Base-by-base conservation (phyloP, 2,113 vertebrate species). In the Todiramphus chloris region DNA sequence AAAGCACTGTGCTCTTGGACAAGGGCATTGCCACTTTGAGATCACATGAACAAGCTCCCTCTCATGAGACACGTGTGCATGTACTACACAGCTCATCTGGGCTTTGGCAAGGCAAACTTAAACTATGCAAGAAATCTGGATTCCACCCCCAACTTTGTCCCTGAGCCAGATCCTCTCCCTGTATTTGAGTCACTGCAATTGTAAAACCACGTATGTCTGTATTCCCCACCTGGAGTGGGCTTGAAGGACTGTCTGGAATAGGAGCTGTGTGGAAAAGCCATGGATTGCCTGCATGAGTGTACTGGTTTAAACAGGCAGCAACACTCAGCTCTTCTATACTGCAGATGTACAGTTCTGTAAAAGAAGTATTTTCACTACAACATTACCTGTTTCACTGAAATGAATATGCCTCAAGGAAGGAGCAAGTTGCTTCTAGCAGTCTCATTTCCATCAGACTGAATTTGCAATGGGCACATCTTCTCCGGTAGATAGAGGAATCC, bases 61-160 rank as follows among this genome's bases (percentile, higher is more conserved):
- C 50, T 7, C 43, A 44, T 31, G 24, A 84, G 33, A 75, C 2
- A 35, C 1, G 0, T 5, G 3, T 50, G 11, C 21, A n/a, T 24
- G 4, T 55, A 43, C 50, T 70, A 51, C 35, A 55, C 10, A 77
- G 18, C 19, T 48, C 72, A 46, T 30, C 28, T 39, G 15, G 55
- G 11, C 15, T 89, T 85, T 58, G 19, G 16, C 28, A 91, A 25
- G 31, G 58, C n/a, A 85, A 87, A 69, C 9, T 23, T 59, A 64
- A 74, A 72, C 6, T 11, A 50, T 31, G 13, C 20, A 72, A 41
- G 5, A 95, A 68, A 80, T 39, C 18, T n/a, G 10, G 27, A 76
- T 66, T 82, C 39, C 28, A 73, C 39, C 4, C 48, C 18, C 28
- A 58, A 8, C 31, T 91, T 69, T 82, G 67, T 13, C 11, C 19